Conservation (phyloP, 2,113 vertebrate genomes). For the Sylvilagus bachmani region DNA sequence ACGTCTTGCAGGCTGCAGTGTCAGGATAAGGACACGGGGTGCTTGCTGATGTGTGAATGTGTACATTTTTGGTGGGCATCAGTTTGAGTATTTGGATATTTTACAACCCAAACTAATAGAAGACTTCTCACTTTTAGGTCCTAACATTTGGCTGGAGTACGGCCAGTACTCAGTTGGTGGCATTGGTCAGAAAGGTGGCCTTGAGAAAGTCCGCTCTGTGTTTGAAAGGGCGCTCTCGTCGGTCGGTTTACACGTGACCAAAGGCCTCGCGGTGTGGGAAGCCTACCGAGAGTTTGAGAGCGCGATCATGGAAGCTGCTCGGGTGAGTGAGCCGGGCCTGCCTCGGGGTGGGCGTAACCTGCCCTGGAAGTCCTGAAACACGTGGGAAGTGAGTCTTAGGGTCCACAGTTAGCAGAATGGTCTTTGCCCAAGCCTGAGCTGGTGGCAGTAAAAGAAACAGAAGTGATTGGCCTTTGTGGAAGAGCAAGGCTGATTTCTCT, state of each 20-base stretch:
- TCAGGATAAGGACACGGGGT: not conserved
- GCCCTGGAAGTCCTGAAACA: not conserved
- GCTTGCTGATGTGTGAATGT: not conserved
- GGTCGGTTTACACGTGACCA: constrained; percentile 96
- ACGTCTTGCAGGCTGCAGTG: too few species aligned
- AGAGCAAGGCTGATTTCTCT: not conserved
- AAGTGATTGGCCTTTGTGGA: not conserved
- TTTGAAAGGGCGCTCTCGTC: constrained; percentile 96
- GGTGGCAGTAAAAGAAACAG: not conserved
- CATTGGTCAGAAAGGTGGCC: constrained; percentile 95
- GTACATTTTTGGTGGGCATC: not conserved
- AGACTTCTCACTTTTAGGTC: constrained; percentile 88
- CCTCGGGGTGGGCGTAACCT: rapidly evolving
- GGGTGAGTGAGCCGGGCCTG: constrained; percentile 88
- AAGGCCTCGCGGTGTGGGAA: constrained; percentile 96
- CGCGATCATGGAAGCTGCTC: constrained; percentile 94
- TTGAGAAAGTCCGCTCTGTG: constrained; percentile 93
- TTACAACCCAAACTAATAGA: constrained; percentile 28
- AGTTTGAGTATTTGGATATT: not conserved
- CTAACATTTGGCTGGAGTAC: constrained; percentile 99
- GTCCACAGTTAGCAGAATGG: not conserved
- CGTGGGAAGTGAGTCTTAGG: not conserved
- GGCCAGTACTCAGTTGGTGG: constrained; percentile 98
- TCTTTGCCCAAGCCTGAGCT: not conserved
- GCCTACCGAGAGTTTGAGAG: constrained; percentile 98